These are phyloP conservation scores for Heterohyrax brucei DNA, from an alignment of 2,797 vertebrate genomes.

Conservation along the genomic window DNA sequence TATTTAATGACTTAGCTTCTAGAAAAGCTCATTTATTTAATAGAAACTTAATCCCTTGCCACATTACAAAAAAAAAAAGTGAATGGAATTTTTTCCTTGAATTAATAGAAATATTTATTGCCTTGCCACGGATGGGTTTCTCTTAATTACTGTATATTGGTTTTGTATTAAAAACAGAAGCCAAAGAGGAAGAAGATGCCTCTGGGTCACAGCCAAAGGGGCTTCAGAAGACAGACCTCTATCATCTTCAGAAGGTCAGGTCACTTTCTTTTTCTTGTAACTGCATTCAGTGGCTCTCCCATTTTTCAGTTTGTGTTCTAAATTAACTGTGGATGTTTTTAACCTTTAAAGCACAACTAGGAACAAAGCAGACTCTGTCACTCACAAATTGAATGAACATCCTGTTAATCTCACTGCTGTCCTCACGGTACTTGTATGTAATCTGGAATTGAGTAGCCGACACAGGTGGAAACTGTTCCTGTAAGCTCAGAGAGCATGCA, in stretches of 20 bases:
- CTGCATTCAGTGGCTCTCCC: conserved; percentile 23
- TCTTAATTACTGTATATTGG: conserved; percentile 52
- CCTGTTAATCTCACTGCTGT: conserved; percentile 47
- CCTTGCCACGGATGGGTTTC: conserved; percentile 73
- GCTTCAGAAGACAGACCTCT: conserved; percentile 97
- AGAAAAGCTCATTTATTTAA: conserved; percentile 68
- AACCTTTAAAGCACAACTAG: conserved; percentile 77
- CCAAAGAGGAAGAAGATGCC: conserved; percentile 89
- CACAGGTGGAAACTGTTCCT: conserved; percentile 28
- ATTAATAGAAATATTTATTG: conserved; percentile 42
- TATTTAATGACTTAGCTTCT: conserved; percentile 65
- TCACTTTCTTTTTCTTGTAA: conserved; percentile 62
- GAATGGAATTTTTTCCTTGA: conserved; percentile 13
- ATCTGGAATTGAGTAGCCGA: conserved; percentile 6
- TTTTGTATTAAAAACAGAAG: conserved; percentile 89
- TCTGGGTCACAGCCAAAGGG: conserved; percentile 91
- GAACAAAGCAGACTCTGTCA: conserved; percentile 67
- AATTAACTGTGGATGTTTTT: conserved; percentile 71
- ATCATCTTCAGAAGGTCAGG: conserved; percentile 97
- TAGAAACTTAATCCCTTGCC: conserved; percentile 25
- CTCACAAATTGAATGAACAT: conserved; percentile 76
- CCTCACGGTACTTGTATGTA: conserved; percentile 17
- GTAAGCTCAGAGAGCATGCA: neutral
- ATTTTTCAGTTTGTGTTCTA: conserved; percentile 43
- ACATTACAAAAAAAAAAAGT: neutral